Base-by-base conservation (phyloP, 2,797 vertebrate species). In the Acanthornis magna region DNA sequence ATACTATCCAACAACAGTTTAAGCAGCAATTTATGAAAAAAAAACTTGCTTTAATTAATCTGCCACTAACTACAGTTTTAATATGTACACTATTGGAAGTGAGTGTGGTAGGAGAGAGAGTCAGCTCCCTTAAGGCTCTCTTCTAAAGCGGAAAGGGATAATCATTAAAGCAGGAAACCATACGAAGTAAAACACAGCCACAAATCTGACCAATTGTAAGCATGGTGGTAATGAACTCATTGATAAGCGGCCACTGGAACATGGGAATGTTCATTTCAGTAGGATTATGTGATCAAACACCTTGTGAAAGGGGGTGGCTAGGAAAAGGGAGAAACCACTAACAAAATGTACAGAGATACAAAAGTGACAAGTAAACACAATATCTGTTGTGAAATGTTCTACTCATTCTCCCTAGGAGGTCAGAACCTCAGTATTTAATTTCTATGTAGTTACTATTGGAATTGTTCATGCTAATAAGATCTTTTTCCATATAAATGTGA, bases 1-100 rank as follows among this genome's bases (percentile, higher is more conserved):
- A 48, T 47, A 51, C 5, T 67, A n/a, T 14, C 5, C 26, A 63
- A 22, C 1, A 26, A 32, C 23, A 54, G 74, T 77, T 85, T 48
- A 89, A 76, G 7, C 7, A 83, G 42, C 13, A 54, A 38, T 72
- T 65, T 68, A 9, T 78, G 38, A 38, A 25, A 29, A 6, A 71
- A 54, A 81, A 62, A 0, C 10, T 71, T 90, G 17, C 4, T 75
- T 74, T 68, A 62, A 13, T 27, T 17, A 63, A 43, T 10, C 8
- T 53, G 13, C 38, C 6, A 40, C 32, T 34, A 68, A 27, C 9
- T 32, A 45, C 16, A 82, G 4, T 40, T 53, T 54, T 85, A 57
- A 78, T 63, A 63, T 0, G 0, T 34, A n/a, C 7, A 48, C 7
- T 36, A 0, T 36, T 42, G 72, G 42, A 67, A 60, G 2, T 15